Conservation (phyloP, 2,888 invertebrate species). For the Galerucella pusilla region DNA sequence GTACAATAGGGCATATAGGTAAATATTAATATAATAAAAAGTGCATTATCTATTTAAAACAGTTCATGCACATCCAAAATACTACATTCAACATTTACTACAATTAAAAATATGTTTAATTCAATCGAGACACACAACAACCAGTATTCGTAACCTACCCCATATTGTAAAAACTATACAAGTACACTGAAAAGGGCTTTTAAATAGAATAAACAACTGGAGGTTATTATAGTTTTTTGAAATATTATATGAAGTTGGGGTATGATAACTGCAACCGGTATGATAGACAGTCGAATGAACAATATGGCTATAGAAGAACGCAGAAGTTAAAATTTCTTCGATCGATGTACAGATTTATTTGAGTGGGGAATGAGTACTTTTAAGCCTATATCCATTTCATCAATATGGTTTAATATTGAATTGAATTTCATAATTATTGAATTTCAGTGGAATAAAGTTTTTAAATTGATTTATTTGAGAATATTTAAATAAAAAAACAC, state of each 20-base stretch:
- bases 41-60: constrained; percentile 32
- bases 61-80: constrained; percentile 42
- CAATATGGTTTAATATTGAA: constrained; percentile 14
- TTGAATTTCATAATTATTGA: not conserved
- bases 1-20: constrained; percentile 35
- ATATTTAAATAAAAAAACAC: not conserved
- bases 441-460: not conserved
- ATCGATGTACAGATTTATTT: constrained; percentile 51
- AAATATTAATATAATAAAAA: constrained; percentile 38
- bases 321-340: constrained; percentile 53
- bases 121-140: constrained; percentile 26
- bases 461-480: not conserved
- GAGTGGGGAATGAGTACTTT: constrained; percentile 48
- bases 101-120: constrained; percentile 30
- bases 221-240: constrained; percentile 45
- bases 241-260: constrained; percentile 50
- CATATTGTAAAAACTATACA: constrained; percentile 41
- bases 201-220: constrained; percentile 25
- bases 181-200: constrained; percentile 24
- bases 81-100: constrained; percentile 29
- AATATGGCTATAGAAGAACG: constrained; percentile 47
- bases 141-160: constrained; percentile 51
- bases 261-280: constrained; percentile 49
- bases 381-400: constrained; percentile 32
- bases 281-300: constrained; percentile 57